phyloP scores from a whole-genome alignment of 53 echinoderm and acorn worm species.

The Patiria pectinifera region DNA sequence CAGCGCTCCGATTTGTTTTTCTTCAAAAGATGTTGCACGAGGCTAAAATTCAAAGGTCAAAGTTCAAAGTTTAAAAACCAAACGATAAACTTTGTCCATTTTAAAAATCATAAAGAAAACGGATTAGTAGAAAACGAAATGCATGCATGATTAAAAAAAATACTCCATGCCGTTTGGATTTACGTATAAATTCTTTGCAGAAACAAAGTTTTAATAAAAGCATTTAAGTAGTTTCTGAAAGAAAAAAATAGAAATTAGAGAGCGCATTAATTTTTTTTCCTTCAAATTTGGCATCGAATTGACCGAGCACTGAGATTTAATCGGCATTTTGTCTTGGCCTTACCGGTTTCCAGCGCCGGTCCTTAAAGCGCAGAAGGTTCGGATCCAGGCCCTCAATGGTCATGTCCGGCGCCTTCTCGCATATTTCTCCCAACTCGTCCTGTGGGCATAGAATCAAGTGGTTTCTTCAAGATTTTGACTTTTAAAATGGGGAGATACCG shows the following conservation, averaged over 20 bases:
- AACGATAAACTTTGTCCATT: background rate
- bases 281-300: background rate
- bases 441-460: background rate
- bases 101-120: background rate
- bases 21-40: background rate
- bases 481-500: too few species aligned
- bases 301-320: constrained; percentile 55
- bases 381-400: constrained; percentile 28
- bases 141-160: background rate
- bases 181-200: background rate
- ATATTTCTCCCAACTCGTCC: constrained; percentile 43
- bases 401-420: constrained; percentile 47
- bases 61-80: background rate
- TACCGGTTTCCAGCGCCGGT: constrained; percentile 62
- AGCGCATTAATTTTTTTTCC: background rate
- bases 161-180: background rate
- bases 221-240: too few species aligned
- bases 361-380: constrained; percentile 38
- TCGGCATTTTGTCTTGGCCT: constrained; percentile 33
- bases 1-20: constrained; percentile 33
- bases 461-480: too few species aligned
- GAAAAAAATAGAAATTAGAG: too few species aligned
- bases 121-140: background rate
- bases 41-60: background rate
- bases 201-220: too few species aligned